Percentiles rank a stretch among this genome's conserved stretches.
Conservation (phyloP, 2,797 vertebrate species). For the Acropternis orthonyx region DNA sequence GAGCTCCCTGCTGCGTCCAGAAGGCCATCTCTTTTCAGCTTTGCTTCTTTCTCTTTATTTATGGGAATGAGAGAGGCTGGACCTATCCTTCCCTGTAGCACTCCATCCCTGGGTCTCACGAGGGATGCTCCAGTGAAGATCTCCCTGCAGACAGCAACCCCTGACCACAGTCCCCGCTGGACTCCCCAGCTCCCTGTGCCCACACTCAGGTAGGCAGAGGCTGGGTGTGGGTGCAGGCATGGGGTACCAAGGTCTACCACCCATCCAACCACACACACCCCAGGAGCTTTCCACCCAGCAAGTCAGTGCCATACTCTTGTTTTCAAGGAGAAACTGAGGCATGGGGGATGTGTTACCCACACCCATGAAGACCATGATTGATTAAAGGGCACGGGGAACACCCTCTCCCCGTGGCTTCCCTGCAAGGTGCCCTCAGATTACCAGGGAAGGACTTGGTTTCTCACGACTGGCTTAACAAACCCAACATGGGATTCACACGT, state of each 20-base stretch:
- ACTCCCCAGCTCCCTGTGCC: not conserved
- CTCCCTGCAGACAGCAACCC: not conserved
- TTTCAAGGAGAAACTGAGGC: not conserved
- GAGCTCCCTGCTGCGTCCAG: not conserved
- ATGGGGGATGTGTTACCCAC: not conserved
- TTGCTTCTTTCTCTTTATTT: not conserved
- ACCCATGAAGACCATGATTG: not conserved
- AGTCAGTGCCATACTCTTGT: not conserved
- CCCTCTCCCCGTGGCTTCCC: not conserved
- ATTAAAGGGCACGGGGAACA: not conserved
- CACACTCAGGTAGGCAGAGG: no score
- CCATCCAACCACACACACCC: not conserved
- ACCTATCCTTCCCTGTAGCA: not conserved
- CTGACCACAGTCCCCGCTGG: fast-evolving
- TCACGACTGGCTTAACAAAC: not conserved
- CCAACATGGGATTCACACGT: not conserved
- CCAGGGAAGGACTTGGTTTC: not conserved
- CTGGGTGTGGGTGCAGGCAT: not conserved
- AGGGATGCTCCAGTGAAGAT: not conserved
- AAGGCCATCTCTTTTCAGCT: not conserved
- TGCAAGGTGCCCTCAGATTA: not conserved
- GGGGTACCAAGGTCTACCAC: not conserved
- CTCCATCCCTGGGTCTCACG: fast-evolving
- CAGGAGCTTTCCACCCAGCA: not conserved
- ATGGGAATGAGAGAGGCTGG: not conserved